Evolutionary conservation across 2,113 vertebrate species (phyloP).

Genomic region (Lanius ludovicianus): DNA sequence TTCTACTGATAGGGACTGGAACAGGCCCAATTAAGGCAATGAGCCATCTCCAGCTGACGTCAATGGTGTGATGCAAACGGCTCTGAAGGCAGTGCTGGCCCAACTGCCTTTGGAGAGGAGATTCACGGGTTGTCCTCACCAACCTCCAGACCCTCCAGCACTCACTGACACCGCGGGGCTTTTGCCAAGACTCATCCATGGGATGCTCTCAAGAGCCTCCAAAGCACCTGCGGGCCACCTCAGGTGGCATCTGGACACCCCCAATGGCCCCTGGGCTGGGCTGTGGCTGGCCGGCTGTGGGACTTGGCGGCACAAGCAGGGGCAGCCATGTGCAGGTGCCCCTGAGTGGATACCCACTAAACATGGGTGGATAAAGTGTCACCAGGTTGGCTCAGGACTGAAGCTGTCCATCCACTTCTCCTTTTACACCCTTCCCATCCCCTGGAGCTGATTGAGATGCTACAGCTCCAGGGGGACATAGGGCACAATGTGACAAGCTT

Average conservation of each 20-base stretch:
- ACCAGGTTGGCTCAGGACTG: background rate
- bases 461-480: fast-evolving
- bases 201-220: background rate
- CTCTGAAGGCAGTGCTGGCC: background rate
- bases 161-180: fast-evolving
- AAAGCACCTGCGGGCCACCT: background rate
- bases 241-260: no score
- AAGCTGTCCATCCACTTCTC: background rate
- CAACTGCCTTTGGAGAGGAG: fast-evolving
- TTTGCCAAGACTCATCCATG: background rate
- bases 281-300: background rate
- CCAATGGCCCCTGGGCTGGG: no score
- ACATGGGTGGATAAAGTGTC: background rate
- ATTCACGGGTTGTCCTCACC: fast-evolving
- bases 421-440: background rate
- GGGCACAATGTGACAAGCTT: background rate
- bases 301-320: background rate
- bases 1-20: background rate
- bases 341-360: fast-evolving
- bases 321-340: fast-evolving
- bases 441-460: background rate
- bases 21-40: background rate
- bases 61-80: fast-evolving
- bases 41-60: background rate
- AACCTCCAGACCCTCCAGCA: background rate